Base-by-base conservation (phyloP, 1,140 invertebrate species). In the Eumeta japonica region DNA sequence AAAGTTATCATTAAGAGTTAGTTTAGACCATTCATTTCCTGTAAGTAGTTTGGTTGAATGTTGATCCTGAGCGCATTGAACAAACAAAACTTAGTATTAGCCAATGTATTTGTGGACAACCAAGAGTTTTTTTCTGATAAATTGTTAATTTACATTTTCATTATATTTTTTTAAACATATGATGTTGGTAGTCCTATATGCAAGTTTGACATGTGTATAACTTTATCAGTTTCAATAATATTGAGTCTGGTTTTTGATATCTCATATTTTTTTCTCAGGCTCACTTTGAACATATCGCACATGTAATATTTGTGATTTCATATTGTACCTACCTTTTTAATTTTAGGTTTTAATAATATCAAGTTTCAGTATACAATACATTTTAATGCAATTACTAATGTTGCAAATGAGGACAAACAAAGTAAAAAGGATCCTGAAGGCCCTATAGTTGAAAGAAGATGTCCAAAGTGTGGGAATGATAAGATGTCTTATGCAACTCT, bases 401-500 rank as follows among this genome's bases (percentile, higher is more conserved):
- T 57, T 10, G 59, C 47, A 13, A 52, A 59, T 50, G 59, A 67
- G 2, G 58, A 67, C 29, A 52, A 65, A 20, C 28, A 70, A 2
- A 58, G 59, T 20, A 55, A 45, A 33, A 64, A 73, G 40, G 76
- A 80, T 29, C 76, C 81, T 0, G 86, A 90, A 43, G 90, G 90
- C 3, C 89, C 89, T 13, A 58, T 88, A 14, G 86, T 94, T 10
- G 92, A 97, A 43, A 79, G 93, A 46, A 84, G 83, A 58, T 98
- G 96, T 72, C 81, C 85, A 1, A 87, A 89, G 52, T 99, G 96
- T 81, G 85, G 84, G 17, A 83, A 95, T 73, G 84, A 92, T 32
- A 86, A 86, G 62, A 97, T 98, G 91, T 90, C 88, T 1, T 99
- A 97, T 73, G 88, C 90, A 9, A 97, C 95, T 1, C 72, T 94